Evolutionary conservation across 2,888 invertebrate genomes (phyloP).

Genomic region (Anaspis maculata): DNA sequence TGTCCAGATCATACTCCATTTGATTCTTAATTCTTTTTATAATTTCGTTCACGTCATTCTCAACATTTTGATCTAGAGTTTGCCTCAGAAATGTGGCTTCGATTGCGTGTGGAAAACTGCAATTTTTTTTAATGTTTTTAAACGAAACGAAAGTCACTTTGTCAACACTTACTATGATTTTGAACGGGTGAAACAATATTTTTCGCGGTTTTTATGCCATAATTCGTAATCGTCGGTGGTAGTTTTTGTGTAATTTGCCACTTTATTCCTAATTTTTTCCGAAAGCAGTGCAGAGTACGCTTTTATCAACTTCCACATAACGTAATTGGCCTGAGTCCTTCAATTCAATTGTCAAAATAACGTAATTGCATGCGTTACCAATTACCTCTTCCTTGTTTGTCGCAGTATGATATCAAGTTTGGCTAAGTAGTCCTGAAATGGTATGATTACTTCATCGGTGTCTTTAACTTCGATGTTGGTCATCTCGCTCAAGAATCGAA

Average conservation of each 20-base stretch:
- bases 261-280: slow-evolving; percentile 15
- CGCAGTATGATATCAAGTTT: slow-evolving; percentile 15
- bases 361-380: slow-evolving; percentile 2
- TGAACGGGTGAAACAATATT: slow-evolving; percentile 9
- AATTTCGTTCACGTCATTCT: slow-evolving; percentile 18
- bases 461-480: slow-evolving; percentile 8
- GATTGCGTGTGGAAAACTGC: slow-evolving; percentile 16
- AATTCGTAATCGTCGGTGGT: slow-evolving; percentile 5
- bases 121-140: no score
- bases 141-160: no score
- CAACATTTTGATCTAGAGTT: slow-evolving; percentile 14
- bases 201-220: slow-evolving; percentile 9
- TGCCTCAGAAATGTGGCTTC: slow-evolving; percentile 19
- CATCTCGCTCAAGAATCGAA: slow-evolving; percentile 8
- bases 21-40: slow-evolving; percentile 19
- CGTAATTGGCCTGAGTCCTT: slow-evolving; percentile 19
- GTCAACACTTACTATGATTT: slow-evolving; percentile 6
- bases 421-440: slow-evolving; percentile 11
- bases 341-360: background rate
- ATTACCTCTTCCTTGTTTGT: slow-evolving; percentile 16
- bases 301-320: slow-evolving; percentile 22
- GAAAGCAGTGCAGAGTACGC: slow-evolving; percentile 16
- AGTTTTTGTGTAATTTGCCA: slow-evolving; percentile 11
- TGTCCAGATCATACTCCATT: slow-evolving; percentile 17
- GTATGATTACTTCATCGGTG: slow-evolving; percentile 10